Evolutionary conservation across 2,888 invertebrate genomes (phyloP).

Genomic region (Ophion ellenae): DNA sequence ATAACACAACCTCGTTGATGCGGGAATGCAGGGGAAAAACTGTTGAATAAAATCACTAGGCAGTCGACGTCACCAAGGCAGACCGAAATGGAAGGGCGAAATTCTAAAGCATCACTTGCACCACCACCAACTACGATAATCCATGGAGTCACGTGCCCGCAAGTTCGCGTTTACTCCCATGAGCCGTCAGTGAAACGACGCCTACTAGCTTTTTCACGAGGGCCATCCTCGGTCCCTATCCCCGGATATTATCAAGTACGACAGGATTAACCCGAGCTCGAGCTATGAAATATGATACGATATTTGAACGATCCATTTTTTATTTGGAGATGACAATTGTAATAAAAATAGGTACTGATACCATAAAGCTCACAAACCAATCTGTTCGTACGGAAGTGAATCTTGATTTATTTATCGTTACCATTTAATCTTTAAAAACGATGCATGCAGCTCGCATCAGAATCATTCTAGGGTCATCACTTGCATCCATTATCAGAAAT

Average conservation of each 20-base stretch:
- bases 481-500: too few relatives aligned
- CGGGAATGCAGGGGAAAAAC: not conserved
- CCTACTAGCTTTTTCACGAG: conserved; percentile 44
- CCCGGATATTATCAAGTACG: not conserved
- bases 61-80: conserved; percentile 40
- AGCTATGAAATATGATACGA: not conserved
- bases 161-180: conserved; percentile 43
- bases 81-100: conserved; percentile 35
- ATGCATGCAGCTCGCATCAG: too few relatives aligned
- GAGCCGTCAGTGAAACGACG: conserved; percentile 50
- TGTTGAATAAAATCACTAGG: conserved; percentile 11
- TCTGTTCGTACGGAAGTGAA: too few relatives aligned
- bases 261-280: conserved; percentile 7
- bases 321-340: not conserved
- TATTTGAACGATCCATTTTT: not conserved
- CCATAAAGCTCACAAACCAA: not conserved
- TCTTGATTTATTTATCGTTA: too few relatives aligned
- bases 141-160: conserved; percentile 46
- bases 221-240: conserved; percentile 10
- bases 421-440: too few relatives aligned
- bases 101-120: conserved; percentile 33
- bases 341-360: not conserved
- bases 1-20: not conserved
- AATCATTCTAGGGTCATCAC: too few relatives aligned
- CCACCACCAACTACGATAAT: conserved; percentile 34